Base-by-base conservation (phyloP, 2,888 invertebrate species). In the Pyrocoelia pectoralis region DNA sequence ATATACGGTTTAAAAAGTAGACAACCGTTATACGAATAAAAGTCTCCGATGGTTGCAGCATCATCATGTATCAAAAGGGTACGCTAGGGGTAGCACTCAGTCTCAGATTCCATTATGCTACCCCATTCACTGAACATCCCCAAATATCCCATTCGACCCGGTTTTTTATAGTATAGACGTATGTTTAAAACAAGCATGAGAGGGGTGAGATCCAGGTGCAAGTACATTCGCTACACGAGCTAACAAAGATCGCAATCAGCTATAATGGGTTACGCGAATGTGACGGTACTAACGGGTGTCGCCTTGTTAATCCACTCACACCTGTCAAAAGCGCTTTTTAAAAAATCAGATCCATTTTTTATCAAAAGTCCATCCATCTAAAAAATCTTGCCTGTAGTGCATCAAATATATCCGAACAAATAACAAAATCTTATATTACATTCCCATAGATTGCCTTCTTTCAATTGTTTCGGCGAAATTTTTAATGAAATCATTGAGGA, bases 81-180 rank as follows among this genome's bases (percentile, higher is more conserved):
- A 77, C 75, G 77, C 77, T 72, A 78, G 77, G 79, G 79, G 79
- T 77, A 74, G 76, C 75, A 74, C 74, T 74, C 76, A 78, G 79
- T 80, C 80, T 80, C 80, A 80, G 80, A 80, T 79, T 79, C 80
- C 80, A 80, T 80, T 80, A 80, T 80, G 77, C 77, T 76, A 79
- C 78, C 77, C 79, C 78, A 78, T 79, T 79, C 77, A 80, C 77
- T 78, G 76, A 77, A 74, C 76, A 74, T 78, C 78, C 79, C 80
- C 78, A 77, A 72, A 75, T 79, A 77, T 78, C 71, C 76, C 74
- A 78, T 79, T 79, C 78, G 79, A 79, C 77, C 79, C 77, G 79
- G 77, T 79, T 79, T 80, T 79, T 79, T 79, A 64, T 62, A 64
- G 61, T 61, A 51, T 68, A 67, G 65, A 70, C 66, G 68, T 67